Evolutionary conservation across 2,113 vertebrate species (phyloP).

Genomic region (Cettia cetti): DNA sequence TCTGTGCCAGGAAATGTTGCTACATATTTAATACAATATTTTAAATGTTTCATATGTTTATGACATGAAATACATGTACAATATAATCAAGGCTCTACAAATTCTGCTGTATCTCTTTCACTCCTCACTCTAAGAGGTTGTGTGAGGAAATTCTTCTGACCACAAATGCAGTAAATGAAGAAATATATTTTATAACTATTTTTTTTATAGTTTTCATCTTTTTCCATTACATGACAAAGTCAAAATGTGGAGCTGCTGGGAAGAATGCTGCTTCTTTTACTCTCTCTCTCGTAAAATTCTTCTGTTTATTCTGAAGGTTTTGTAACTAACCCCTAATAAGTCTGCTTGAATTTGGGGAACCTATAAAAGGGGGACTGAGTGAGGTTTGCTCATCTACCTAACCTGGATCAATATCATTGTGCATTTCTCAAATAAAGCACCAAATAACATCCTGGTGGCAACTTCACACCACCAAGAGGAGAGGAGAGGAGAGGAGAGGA

Average conservation of each 20-base stretch:
- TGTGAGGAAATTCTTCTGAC: background rate
- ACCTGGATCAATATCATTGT: background rate
- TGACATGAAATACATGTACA: constrained; percentile 63
- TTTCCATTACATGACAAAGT: background rate
- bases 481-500: too few relatives aligned
- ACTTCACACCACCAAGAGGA: background rate
- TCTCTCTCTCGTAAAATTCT: background rate
- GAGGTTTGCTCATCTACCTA: background rate
- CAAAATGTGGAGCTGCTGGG: background rate
- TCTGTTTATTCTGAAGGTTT: background rate
- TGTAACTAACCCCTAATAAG: background rate
- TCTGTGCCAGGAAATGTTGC: constrained; percentile 35
- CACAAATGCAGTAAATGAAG: background rate
- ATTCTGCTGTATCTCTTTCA: background rate
- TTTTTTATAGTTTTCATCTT: background rate
- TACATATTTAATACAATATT: constrained; percentile 66
- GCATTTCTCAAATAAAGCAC: background rate
- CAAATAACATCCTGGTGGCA: background rate
- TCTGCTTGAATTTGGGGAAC: background rate
- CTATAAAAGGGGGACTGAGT: background rate
- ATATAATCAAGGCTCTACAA: constrained; percentile 42
- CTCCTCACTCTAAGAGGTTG: background rate
- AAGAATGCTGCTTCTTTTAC: background rate
- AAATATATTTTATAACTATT: background rate
- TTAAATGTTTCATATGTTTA: constrained; percentile 74